Base-by-base conservation (phyloP, 2,797 vertebrate species). In the Sebastes aleutianus region DNA sequence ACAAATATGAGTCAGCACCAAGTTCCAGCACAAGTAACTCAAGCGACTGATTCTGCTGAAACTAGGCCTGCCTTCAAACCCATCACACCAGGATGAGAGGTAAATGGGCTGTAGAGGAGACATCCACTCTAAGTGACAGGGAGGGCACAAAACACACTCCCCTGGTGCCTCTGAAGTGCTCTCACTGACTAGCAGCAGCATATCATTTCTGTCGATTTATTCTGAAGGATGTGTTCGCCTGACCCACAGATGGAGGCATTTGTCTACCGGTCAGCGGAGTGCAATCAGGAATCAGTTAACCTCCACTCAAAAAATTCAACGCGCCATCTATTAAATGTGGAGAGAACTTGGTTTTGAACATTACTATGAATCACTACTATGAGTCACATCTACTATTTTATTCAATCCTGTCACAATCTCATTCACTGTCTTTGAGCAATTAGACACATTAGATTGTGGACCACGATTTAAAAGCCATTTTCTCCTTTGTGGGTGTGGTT, bases 121-220 rank as follows among this genome's bases (percentile, higher is more conserved):
- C 79, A 74, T 72, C 84, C 85, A 85, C 65, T 87, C 39, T 62
- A 85, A 84, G 82, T 84, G 89, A 88, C 89, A 81, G 56, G 39
- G 73, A 79, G 79, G 81, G 80, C 70, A 84, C 79, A 82, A 85
- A 87, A 87, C 69, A 88, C 74, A 84, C 83, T 87, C 78, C 79
- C 82, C 85, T 14, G 66, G 54, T 70, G 78, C 67, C 20, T 84
- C 83, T 84, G 68, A 86, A 87, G 83, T 79, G 88, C 87, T 82
- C 83, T 88, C 63, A 3, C 74, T 86, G 87, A 92, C 80, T 82
- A 83, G 71, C 83, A 88, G 87, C 78, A 72, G 86, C 82, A 85
- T 85, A 85, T 84, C 53, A 91, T 89, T 85, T 87, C 63, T 88
- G 80, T 79, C 39, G 4, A 85, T 91, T 90, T 87, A 91, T 79